These are phyloP conservation scores for Pangasius krempfi DNA, from an alignment of 2,797 vertebrate species.

Conservation along the genomic window DNA sequence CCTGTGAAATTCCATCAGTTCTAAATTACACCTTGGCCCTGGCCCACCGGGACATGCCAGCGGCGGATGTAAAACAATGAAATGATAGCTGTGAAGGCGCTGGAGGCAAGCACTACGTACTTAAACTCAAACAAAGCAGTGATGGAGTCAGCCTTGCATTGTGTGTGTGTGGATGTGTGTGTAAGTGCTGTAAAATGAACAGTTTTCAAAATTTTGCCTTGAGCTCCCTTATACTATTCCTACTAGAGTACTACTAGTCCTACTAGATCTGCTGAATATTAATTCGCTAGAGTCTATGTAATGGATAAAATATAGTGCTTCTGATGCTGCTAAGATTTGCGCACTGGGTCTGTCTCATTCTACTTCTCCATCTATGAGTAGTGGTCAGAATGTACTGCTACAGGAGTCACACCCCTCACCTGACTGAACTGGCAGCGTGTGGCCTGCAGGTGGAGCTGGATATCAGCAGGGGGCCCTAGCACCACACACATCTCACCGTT, in stretches of 20 bases:
- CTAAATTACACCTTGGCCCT: constrained; percentile 75
- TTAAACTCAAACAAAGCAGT: constrained; percentile 15
- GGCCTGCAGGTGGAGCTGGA: constrained; percentile 76
- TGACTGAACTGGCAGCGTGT: constrained; percentile 59
- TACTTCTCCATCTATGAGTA: constrained; percentile 62
- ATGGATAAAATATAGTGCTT: constrained; percentile 5
- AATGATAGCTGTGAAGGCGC: constrained; percentile 45
- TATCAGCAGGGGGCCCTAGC: constrained; percentile 64
- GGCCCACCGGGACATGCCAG: constrained; percentile 60
- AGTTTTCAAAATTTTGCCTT: constrained; percentile 62
- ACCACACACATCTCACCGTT: constrained; percentile 31
- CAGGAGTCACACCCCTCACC: neutral
- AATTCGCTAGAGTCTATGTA: constrained; percentile 60
- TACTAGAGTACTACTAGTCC: constrained; percentile 44
- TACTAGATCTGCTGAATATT: constrained; percentile 70
- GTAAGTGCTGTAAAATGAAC: constrained; percentile 43
- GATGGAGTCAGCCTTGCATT: constrained; percentile 2
- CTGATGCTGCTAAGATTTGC: constrained; percentile 54
- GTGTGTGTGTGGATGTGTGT: neutral
- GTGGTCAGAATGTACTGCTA: neutral
- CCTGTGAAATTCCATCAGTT: constrained; percentile 78
- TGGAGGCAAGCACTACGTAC: constrained; percentile 50
- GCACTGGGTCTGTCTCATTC: constrained; percentile 65
- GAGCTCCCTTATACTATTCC: constrained; percentile 39
- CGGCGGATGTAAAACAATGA: constrained; percentile 55